phyloP scores from a whole-genome alignment of 2,113 vertebrate species.

The Suricata suricatta region DNA sequence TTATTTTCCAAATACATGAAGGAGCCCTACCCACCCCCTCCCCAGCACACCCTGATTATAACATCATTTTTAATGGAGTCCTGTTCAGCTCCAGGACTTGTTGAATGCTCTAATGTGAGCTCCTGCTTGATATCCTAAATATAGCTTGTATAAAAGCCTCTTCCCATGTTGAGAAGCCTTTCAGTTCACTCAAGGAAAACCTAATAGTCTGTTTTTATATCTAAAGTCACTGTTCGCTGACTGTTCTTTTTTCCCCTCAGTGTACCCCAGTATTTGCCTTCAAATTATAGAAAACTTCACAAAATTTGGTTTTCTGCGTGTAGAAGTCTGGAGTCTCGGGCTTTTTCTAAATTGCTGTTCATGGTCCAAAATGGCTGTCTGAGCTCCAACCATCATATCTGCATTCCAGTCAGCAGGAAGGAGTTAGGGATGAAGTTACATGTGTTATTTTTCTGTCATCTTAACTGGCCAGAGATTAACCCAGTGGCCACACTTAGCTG shows the following conservation, averaged over 20 bases:
- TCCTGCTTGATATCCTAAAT: neutral
- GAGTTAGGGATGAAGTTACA: neutral
- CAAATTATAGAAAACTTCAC: neutral
- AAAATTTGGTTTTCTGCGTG: neutral
- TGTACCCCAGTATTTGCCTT: too few relatives aligned
- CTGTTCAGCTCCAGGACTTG: neutral
- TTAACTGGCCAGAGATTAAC: slow-evolving; percentile 9
- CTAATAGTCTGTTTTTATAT: neutral
- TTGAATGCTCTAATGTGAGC: neutral
- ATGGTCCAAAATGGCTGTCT: neutral
- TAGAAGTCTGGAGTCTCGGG: neutral
- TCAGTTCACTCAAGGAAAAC: neutral
- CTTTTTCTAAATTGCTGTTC: neutral
- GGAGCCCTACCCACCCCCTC: neutral
- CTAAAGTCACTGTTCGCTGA: neutral
- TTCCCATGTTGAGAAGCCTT: neutral
- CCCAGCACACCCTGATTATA: neutral
- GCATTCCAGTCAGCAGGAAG: neutral
- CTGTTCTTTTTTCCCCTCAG: neutral
- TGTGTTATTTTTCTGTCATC: neutral
- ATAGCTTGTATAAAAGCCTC: neutral
- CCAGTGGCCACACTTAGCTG: neutral
- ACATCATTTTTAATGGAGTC: neutral
- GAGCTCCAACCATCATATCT: neutral
- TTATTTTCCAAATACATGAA: neutral